Conservation (phyloP, 2,797 vertebrate genomes). For the Microtus californicus region DNA sequence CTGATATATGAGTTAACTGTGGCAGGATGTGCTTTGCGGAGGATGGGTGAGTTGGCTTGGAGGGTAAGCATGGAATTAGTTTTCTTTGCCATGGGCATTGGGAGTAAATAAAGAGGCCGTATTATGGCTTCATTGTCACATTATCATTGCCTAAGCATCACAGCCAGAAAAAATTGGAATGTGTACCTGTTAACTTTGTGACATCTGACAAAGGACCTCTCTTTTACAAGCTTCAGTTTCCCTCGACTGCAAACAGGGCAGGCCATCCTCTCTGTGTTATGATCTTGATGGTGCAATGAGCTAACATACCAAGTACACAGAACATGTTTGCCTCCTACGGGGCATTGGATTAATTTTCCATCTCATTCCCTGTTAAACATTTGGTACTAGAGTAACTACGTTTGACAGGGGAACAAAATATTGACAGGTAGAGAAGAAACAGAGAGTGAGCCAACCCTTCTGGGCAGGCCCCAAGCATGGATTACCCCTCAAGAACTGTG, state of each 20-base stretch:
- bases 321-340: not conserved
- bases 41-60: not conserved
- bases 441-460: not conserved
- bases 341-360: not conserved
- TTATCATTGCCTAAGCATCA: not conserved
- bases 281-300: slow-evolving; percentile 4
- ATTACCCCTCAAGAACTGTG: not conserved
- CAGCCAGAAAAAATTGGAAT: not conserved
- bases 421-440: not conserved
- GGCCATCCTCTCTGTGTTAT: not conserved
- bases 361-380: not conserved
- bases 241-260: not conserved
- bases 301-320: slow-evolving; percentile 48
- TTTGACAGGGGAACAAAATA: not conserved
- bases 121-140: not conserved
- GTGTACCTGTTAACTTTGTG: not conserved
- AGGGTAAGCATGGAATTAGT: not conserved
- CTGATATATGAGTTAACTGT: not conserved
- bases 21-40: not conserved
- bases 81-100: not conserved
- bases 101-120: not conserved
- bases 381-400: not conserved
- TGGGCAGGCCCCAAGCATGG: not conserved
- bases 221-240: not conserved
- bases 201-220: not conserved